Conservation (phyloP, 2,113 vertebrate species). For the Zeus faber region DNA sequence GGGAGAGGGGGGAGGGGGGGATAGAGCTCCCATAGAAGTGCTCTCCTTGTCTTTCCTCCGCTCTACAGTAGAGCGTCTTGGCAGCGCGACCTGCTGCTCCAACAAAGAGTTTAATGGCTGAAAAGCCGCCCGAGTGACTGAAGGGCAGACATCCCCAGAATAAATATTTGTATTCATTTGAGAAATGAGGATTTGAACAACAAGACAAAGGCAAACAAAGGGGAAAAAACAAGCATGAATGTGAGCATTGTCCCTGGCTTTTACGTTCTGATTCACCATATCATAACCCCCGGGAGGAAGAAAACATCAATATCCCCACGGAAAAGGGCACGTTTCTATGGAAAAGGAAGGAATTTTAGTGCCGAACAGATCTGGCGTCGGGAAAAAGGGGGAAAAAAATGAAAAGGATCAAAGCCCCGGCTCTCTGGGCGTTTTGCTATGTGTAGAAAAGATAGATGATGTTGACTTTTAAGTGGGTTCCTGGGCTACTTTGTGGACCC, state of each 20-base stretch:
- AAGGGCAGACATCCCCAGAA: slow-evolving; percentile 82
- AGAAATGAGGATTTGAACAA: slow-evolving; percentile 76
- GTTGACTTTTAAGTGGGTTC: slow-evolving; percentile 85
- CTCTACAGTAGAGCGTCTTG: slow-evolving; percentile 81
- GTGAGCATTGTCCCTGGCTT: slow-evolving; percentile 88
- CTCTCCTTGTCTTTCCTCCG: slow-evolving; percentile 76
- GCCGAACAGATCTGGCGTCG: slow-evolving; percentile 85
- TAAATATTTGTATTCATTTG: slow-evolving; percentile 93
- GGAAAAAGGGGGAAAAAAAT: too few relatives aligned
- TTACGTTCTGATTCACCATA: slow-evolving; percentile 98
- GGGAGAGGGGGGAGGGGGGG: slow-evolving; percentile 22
- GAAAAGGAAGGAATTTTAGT: slow-evolving; percentile 96
- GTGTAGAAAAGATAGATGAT: slow-evolving; percentile 90
- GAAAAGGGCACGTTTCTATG: slow-evolving; percentile 98
- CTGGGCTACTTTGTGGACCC: slow-evolving; percentile 75
- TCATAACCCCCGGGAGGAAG: slow-evolving; percentile 99
- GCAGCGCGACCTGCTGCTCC: slow-evolving; percentile 90
- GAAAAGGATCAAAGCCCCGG: slow-evolving; percentile 93
- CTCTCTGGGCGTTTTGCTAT: slow-evolving; percentile 80
- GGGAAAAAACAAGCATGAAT: slow-evolving; percentile 81
- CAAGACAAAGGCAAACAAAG: slow-evolving; percentile 70
- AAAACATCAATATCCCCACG: slow-evolving; percentile 99
- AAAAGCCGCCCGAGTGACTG: slow-evolving; percentile 86
- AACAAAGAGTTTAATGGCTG: slow-evolving; percentile 85
- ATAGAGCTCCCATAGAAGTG: slow-evolving; percentile 70